Conservation (phyloP, 2,797 vertebrate genomes). For the Hipposideros larvatus region DNA sequence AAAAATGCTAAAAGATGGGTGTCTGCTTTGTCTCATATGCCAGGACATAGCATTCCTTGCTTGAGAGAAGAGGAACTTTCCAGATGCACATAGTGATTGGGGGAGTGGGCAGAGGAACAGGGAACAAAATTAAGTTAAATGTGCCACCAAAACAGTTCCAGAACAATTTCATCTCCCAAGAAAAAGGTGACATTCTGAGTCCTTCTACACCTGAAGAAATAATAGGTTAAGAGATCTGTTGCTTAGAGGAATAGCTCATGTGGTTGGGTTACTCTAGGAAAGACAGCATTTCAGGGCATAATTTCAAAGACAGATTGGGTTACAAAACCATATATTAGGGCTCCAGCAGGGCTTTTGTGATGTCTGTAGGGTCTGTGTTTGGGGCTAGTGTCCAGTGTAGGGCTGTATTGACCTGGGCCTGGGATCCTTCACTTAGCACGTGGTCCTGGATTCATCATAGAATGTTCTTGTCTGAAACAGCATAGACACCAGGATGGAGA, state of each 20-base stretch:
- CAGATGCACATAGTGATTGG: slow-evolving; percentile 3
- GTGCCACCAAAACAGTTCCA: slow-evolving; percentile 71
- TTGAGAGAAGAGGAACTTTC: slow-evolving; percentile 51
- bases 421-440: not conserved
- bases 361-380: not conserved
- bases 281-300: not conserved
- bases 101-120: not conserved
- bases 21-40: slow-evolving; percentile 81
- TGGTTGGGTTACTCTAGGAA: not conserved
- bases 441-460: not conserved
- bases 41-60: slow-evolving; percentile 55
- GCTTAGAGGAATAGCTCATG: slow-evolving; percentile 65
- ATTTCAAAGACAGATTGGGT: not conserved
- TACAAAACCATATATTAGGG: not conserved
- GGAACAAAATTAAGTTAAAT: slow-evolving; percentile 73
- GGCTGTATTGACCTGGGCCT: not conserved
- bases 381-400: not conserved
- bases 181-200: slow-evolving; percentile 74
- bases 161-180: slow-evolving; percentile 68
- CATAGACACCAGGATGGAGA: not conserved
- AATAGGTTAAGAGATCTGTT: slow-evolving; percentile 72
- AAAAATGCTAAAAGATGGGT: slow-evolving; percentile 68
- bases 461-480: not conserved
- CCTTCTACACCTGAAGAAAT: slow-evolving; percentile 75
- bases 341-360: not conserved